Evolutionary conservation across 2,888 invertebrate genomes (phyloP), one percentile per base, ranked within the genome.

Genomic region (Erebia aethiops): DNA sequence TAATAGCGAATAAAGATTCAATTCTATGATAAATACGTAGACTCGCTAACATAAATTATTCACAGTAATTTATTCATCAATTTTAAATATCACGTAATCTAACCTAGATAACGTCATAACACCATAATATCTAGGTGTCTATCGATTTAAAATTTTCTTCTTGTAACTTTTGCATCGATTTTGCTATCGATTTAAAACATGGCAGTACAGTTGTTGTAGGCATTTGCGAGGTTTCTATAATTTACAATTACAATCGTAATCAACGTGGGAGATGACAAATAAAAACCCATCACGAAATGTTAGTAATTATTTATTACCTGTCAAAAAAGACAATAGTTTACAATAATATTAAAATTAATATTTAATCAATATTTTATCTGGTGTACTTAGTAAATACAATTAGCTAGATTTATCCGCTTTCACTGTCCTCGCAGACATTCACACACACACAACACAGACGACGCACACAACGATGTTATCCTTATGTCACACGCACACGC

Each of bases 351-450:
- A 58, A 49, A 21, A 62, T 62, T 49, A 62, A 49, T 46, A 49
- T 62, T 49, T 46, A 13, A 26, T 58, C 35, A 10, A 82, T 82
- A 86, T 84, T 54, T 21, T 3, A 57, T 56, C 86, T 80, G 84
- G 85, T 91, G 92, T 91, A 91, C 93, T 93, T 92, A 92, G 92
- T 92, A 92, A 92, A 92, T 93, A 93, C 86, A 93, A 93, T 92
- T 93, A 87, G 84, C 91, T 92, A 92, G 86, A 90, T 92, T 91
- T 88, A 86, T 84, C 77, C 82, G 82, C 84, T 85, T 85, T 87
- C 88, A 87, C 85, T 87, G 84, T 83, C 86, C 83, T 86, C 76
- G 84, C 84, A 18, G 18, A 84, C 87, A 88, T 89, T 86, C 88
- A 85, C 89, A 18, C 61, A 61, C 88, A 87, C 88, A 71, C 74